Evolutionary conservation across 2,113 vertebrate genomes (phyloP).

Genomic region (Cheilinus undulatus): DNA sequence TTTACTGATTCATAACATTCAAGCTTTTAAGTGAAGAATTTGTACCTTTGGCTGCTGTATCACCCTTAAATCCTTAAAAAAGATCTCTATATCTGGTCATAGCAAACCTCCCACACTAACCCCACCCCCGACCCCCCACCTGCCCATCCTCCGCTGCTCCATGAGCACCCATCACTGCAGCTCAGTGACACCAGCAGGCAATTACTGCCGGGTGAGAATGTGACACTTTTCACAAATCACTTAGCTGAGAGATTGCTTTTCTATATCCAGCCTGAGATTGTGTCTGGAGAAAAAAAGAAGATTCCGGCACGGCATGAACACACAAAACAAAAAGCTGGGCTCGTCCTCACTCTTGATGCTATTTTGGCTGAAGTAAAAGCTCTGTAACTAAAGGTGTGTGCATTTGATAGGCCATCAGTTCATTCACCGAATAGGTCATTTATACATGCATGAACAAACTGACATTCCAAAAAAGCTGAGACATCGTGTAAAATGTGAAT

Average conservation of each 20-base stretch:
- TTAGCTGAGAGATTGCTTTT: constrained; percentile 68
- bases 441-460: too few species aligned
- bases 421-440: too few species aligned
- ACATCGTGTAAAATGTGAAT: too few species aligned
- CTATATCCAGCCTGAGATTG: constrained; percentile 52
- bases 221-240: constrained; percentile 75
- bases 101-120: neutral
- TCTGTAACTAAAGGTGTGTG: too few species aligned
- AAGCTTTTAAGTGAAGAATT: constrained; percentile 12
- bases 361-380: neutral
- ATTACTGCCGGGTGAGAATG: constrained; percentile 69
- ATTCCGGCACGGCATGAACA: neutral
- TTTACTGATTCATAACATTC: neutral
- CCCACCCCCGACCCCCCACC: neutral
- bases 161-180: constrained; percentile 46
- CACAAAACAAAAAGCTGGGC: constrained; percentile 5
- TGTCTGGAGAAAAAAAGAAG: constrained; percentile 18
- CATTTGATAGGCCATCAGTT: too few species aligned
- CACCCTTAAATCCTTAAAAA: constrained; percentile 18
- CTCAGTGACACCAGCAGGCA: constrained; percentile 63
- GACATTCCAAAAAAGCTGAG: too few species aligned
- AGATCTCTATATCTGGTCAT: constrained; percentile 21
- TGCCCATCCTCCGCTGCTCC: constrained; percentile 21
- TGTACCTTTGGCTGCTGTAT: constrained; percentile 26
- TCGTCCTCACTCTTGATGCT: neutral